Percentiles rank a stretch among this genome's conserved stretches.
phyloP scores from a whole-genome alignment of 2,888 invertebrate species.

The Lobophora halterata region DNA sequence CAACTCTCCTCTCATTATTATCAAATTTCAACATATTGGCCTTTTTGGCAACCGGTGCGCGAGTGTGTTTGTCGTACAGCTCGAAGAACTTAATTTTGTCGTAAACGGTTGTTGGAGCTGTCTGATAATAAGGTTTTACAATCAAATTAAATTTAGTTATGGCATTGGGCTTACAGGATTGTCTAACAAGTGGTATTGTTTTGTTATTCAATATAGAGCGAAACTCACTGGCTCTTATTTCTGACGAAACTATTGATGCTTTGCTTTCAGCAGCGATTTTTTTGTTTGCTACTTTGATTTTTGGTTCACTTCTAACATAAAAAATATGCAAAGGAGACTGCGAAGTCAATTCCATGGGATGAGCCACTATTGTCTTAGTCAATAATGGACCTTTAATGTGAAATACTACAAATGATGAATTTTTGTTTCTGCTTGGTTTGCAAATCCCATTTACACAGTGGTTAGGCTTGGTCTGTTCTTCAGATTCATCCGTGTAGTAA shows the following conservation, averaged over 20 bases:
- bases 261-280: too few relatives aligned
- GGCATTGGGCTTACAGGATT: too few relatives aligned
- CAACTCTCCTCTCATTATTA: conserved; percentile 21
- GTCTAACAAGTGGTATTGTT: too few relatives aligned
- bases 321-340: not conserved
- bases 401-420: conserved; percentile 26
- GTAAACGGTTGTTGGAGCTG: conserved; percentile 33
- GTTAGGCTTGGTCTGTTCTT: conserved; percentile 34
- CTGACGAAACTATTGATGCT: too few relatives aligned
- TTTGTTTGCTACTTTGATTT: too few relatives aligned
- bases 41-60: conserved; percentile 16
- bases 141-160: not conserved
- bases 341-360: not conserved
- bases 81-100: conserved; percentile 71
- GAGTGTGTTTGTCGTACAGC: conserved; percentile 58
- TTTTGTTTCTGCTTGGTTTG: conserved; percentile 18
- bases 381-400: conserved; percentile 20
- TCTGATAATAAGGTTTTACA: not conserved
- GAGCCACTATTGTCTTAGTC: not conserved
- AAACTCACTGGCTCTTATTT: too few relatives aligned
- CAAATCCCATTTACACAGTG: conserved; percentile 24
- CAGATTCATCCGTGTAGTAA: conserved; percentile 59
- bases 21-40: conserved; percentile 23
- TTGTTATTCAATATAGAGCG: too few relatives aligned
- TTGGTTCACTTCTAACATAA: not conserved